These are phyloP conservation scores for Antechinus flavipes DNA, from an alignment of 2,113 vertebrate genomes.

Conservation along the genomic window DNA sequence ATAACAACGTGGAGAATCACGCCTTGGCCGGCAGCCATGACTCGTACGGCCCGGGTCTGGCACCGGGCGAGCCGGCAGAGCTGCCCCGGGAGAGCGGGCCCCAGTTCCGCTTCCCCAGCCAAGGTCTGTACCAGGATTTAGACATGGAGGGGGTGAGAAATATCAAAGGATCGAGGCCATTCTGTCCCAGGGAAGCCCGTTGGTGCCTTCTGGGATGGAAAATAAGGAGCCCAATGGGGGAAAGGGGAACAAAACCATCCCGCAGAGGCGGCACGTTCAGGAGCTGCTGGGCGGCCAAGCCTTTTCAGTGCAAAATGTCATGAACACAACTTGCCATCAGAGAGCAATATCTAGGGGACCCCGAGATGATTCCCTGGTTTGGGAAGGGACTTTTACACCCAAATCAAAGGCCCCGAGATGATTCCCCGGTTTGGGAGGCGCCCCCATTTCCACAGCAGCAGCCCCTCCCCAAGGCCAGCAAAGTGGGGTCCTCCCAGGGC, in stretches of 20 bases:
- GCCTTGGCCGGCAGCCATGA: constrained; percentile 76
- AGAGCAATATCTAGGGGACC: background rate
- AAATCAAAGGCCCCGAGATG: too few species aligned
- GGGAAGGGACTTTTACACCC: background rate
- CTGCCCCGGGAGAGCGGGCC: background rate
- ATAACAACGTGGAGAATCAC: constrained; percentile 77
- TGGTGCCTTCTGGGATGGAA: constrained; percentile 10
- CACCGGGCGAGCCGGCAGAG: constrained; percentile 36
- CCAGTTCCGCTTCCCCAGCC: constrained; percentile 52
- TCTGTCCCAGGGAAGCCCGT: background rate
- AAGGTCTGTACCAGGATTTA: constrained; percentile 54
- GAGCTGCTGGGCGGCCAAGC: too few species aligned
- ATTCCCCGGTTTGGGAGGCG: too few species aligned
- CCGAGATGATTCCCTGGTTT: constrained; percentile 2
- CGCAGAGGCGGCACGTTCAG: too few species aligned
- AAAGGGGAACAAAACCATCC: background rate
- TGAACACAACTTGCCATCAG: background rate
- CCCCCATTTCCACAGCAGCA: too few species aligned
- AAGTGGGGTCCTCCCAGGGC: too few species aligned
- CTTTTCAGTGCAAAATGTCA: background rate
- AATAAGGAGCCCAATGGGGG: background rate
- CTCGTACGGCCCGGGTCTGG: constrained; percentile 64
- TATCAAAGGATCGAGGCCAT: constrained; percentile 36
- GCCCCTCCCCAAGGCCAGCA: too few species aligned
- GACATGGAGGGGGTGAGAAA: constrained; percentile 45